Percentiles rank a stretch among this genome's conserved stretches.
These are phyloP conservation scores for Dione vanillae DNA, from an alignment of 2,888 invertebrate species.

Conservation along the genomic window DNA sequence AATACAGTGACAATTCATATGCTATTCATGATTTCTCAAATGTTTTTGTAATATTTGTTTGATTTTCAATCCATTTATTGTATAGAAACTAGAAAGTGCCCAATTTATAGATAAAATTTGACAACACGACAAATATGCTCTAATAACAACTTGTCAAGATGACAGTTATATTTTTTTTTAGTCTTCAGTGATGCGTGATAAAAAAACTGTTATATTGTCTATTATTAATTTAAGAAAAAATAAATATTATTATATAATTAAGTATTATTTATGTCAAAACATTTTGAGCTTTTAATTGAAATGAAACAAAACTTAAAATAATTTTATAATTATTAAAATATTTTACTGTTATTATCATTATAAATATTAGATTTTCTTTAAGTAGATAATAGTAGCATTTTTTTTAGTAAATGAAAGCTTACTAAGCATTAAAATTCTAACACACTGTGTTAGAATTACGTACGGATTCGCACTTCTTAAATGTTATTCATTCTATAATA, in stretches of 20 bases:
- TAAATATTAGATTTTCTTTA: no score
- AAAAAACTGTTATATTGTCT: background rate
- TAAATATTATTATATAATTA: background rate
- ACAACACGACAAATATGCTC: constrained; percentile 39
- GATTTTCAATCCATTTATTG: constrained; percentile 18
- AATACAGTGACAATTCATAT: background rate
- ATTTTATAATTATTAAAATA: no score
- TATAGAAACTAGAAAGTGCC: constrained; percentile 29
- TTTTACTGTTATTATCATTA: no score
- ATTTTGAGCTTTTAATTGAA: no score
- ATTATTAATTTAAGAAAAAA: background rate
- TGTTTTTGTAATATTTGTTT: constrained; percentile 8
- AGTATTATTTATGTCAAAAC: no score
- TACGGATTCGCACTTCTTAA: no score
- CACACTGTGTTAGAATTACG: no score
- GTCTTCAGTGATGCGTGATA: background rate
- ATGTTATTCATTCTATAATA: no score
- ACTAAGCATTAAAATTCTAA: no score
- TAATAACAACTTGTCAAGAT: constrained; percentile 13
- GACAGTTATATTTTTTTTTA: constrained; percentile 10
- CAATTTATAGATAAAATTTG: constrained; percentile 28
- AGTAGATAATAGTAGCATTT: no score
- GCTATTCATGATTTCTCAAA: constrained; percentile 10
- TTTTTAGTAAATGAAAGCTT: no score
- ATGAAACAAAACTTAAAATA: no score